Base-by-base conservation (phyloP, 2,113 vertebrate genomes). In the Galemys pyrenaicus region DNA sequence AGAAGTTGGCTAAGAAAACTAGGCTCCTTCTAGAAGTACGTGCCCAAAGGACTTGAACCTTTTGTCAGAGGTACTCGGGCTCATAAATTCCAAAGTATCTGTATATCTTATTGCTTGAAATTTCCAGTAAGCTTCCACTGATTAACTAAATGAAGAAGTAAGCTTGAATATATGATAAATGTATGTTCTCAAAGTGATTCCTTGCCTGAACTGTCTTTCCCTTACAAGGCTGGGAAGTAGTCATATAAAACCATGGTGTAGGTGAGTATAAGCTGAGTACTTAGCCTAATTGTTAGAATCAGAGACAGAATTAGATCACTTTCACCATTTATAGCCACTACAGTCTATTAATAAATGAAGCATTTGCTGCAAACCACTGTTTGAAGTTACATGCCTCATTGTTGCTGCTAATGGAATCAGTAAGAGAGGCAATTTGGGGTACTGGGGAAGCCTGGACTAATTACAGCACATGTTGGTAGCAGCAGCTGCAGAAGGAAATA, bases 401-500 rank as follows among this genome's bases (percentile, higher is more conserved):
- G n/a, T 30, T 51, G 26, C 44, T 81, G n/a, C 44, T 81, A 94
- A 88, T 67, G 67, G 49, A 82, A 96, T 19, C 73, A 82, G 56
- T 65, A 75, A 91, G 32, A 44, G 41, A 78, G 32, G 78, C 39
- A 71, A 64, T 92, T 56, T 86, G 35, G 54, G 73, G 30, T 5
- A 74, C 79, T 4, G 5, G 58, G 54, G 44, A 88, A 92, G 73
- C 15, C 70, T 94, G 64, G 64, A 62, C 86, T 86, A 83, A 94
- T 75, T n/a, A 44, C 5, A 80, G 20, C 56, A 28, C 37, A 68
- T 35, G 51, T 32, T 46, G 26, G 67, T 41, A 41, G 35, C 32
- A 86, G 86, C 85, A 95, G 64, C 78, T 92, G 58, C 37, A 87
- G 64, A 65, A 79, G 73, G 44, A 88, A 94, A 74, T 87, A 12